Conservation (phyloP, 92 coral and sea anemone genomes). For the Porites cylindrica region DNA sequence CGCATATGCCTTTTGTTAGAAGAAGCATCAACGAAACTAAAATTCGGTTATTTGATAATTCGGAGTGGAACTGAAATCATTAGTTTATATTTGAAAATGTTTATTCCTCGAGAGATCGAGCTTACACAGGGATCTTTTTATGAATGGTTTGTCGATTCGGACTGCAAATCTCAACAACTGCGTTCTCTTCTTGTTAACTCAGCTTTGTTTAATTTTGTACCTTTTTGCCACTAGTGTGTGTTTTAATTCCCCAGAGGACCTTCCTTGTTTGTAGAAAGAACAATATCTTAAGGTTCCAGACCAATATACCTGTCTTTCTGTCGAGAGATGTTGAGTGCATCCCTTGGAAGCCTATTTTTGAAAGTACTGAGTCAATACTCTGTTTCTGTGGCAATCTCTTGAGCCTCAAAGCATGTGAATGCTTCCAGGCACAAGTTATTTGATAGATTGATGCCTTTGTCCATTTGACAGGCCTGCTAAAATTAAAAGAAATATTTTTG, state of each 20-base stretch:
- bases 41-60: neutral
- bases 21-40: neutral
- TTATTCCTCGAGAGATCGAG: conserved; percentile 2
- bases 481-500: conserved; percentile 12
- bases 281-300: conserved; percentile 56
- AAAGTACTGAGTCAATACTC: neutral
- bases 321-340: conserved; percentile 36
- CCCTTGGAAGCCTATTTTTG: conserved; percentile 5
- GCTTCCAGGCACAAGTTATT: conserved; percentile 5
- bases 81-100: neutral
- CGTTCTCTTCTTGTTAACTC: conserved; percentile 49
- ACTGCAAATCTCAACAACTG: conserved; percentile 27
- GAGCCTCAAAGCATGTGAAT: conserved; percentile 14
- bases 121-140: neutral
- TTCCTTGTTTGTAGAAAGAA: conserved; percentile 35
- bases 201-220: conserved; percentile 70
- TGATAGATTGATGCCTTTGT: conserved; percentile 6
- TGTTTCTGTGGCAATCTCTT: conserved; percentile 78
- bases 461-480: conserved; percentile 23
- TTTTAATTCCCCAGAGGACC: conserved; percentile 61
- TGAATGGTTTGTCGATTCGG: conserved; percentile 31
- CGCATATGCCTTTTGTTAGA: neutral
- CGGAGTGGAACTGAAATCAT: neutral
- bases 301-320: conserved; percentile 54
- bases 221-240: conserved; percentile 59